Base-by-base conservation (phyloP, 1,140 invertebrate species). In the Zaprionus ghesquierei region DNA sequence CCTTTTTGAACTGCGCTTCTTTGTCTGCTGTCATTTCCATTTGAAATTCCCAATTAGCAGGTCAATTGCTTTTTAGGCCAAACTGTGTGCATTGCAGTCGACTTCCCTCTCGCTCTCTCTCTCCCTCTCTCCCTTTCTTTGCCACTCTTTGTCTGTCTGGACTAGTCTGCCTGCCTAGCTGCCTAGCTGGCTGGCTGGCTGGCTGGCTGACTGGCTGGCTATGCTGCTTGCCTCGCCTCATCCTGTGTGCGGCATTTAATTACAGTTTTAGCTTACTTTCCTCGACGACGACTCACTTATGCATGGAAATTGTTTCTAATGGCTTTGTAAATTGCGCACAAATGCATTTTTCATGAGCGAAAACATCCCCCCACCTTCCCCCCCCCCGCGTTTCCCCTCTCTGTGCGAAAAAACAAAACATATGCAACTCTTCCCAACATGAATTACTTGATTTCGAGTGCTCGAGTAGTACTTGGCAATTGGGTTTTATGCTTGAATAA, bases 1-100 rank as follows among this genome's bases (percentile, higher is more conserved):
- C 61, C 75, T 66, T 78, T 70, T 74, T 64, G 35, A 9, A 35
- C 60, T 75, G 65, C 71, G 72, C 66, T 69, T 68, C 56, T 62
- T 38, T 49, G 68, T 59, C 68, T 71, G 55, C 62, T 76, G 69
- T 64, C 69, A 66, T 71, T 78, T 73, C 49, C 69, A 44, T 79
- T 64, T 73, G 62, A 72, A 73, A 73, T 72, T 79, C 75, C 76
- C 84, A 89, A 89, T 89, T 89, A 89, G 84, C 85, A 80, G 84
- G 84, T 89, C 84, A 89, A 89, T 89, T 89, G 84, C 79, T 89
- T 89, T 89, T 89, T 89, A 89, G 84, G 84, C 85, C 84, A 89
- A 89, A 89, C 75, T 89, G 74, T 89, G 77, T 84, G 77, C 84
- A 87, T 75, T 87, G 84, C 84, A 89, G 79, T 87, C 70, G 75